Evolutionary conservation across 2,797 vertebrate species (phyloP).

Genomic region (Spinus pinus): DNA sequence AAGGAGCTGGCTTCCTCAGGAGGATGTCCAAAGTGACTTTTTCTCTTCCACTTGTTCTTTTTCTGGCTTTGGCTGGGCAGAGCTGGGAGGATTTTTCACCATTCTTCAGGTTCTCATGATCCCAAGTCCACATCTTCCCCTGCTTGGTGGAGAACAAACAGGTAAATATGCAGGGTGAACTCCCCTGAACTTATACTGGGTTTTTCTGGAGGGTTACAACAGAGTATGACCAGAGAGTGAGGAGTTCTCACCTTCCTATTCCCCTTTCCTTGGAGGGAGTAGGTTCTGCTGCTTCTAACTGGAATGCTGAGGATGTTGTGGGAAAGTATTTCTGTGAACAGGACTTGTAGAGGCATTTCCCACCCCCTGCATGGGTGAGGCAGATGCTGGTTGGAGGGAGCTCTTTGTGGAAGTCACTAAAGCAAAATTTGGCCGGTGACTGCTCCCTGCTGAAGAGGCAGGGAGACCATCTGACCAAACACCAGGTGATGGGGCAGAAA

Average conservation of each 20-base stretch:
- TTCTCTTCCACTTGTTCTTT: not conserved
- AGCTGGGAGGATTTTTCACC: not conserved
- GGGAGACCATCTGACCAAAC: not conserved
- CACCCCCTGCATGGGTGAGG: not conserved
- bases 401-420: fast-evolving
- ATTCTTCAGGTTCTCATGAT: not conserved
- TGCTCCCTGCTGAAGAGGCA: not conserved
- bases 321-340: not conserved
- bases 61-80: not conserved
- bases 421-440: not conserved
- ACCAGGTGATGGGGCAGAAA: not conserved
- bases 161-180: not conserved
- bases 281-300: not conserved
- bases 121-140: fast-evolving
- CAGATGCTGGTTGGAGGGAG: not conserved
- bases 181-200: not conserved
- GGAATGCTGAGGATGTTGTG: not conserved
- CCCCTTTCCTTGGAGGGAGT: not conserved
- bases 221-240: not conserved
- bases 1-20: not conserved
- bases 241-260: not conserved
- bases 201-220: not conserved
- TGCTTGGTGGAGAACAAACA: not conserved
- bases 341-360: not conserved
- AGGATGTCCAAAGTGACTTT: not conserved